Base-by-base conservation (phyloP, 2,113 vertebrate genomes). In the Ceyx cyanopectus region DNA sequence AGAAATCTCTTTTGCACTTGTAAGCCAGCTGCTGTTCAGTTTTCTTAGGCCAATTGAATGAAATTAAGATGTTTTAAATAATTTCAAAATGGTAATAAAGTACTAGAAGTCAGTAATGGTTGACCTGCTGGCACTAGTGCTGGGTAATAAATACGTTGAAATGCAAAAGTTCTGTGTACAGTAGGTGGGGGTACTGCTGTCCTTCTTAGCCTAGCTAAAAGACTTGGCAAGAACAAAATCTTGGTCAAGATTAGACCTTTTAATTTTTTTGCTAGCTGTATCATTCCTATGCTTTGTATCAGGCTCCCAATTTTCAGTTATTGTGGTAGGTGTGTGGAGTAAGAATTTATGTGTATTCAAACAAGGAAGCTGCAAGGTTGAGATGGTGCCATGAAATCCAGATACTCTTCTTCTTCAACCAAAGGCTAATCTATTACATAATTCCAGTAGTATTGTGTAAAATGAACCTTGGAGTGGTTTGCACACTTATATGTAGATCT, bases 1-100 rank as follows among this genome's bases (percentile, higher is more conserved):
- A 20, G 67, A 78, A 88, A 21, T 54, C 12, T 63, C 30, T 62
- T 73, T 65, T 75, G 19, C 74, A 56, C 91, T 94, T 93, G 67
- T 61, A 86, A 94, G 19, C 60, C 93, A 93, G 90, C 73, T 90
- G 86, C 80, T 89, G 27, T 69, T 90, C 69, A 51, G 17, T 79
- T 69, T 37, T 94, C 30, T 29, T 61, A 69, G 58, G 37, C 73
- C 66, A 79, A 24, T 37, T 86, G 65, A 17, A 69, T 86, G 32
- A 84, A 79, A 78, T 72, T 24, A 74, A 75, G 16, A 34, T 1
- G 1, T 54, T 45, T 75, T 54, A 61, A 65, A 57, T 86, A 62
- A 70, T 40, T 94, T 74, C 51, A 57, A 46, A 54, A n/a, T n/a
- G 68, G 21, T 67, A 75, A 30, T 34, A 61, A 78, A 81, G 23